Conservation (phyloP, 1,140 invertebrate species). For the Anoplophora glabripennis region DNA sequence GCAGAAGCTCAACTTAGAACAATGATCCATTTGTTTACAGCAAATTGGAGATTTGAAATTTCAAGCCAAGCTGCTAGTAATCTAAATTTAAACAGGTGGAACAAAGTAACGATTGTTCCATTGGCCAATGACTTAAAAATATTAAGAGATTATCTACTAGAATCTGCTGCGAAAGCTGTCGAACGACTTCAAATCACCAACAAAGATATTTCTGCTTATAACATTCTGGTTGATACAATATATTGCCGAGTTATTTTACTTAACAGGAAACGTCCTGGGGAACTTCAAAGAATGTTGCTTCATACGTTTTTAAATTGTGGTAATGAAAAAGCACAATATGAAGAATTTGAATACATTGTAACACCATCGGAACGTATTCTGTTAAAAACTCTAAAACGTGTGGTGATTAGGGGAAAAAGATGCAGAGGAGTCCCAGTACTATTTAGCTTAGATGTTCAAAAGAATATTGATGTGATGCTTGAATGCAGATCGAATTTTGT, state of each 20-base stretch:
- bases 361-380: constrained; percentile 23
- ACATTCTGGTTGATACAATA: constrained; percentile 32
- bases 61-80: constrained; percentile 11
- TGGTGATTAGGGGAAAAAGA: constrained; percentile 27
- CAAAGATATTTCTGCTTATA: constrained; percentile 10
- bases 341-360: constrained; percentile 27
- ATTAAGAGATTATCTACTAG: background rate
- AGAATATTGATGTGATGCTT: constrained; percentile 22
- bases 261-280: constrained; percentile 34
- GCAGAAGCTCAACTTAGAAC: constrained; percentile 10
- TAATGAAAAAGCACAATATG: constrained; percentile 13
- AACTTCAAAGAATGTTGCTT: constrained; percentile 27
- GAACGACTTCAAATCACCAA: background rate
- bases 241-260: constrained; percentile 31
- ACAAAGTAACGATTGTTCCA: constrained; percentile 30
- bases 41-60: constrained; percentile 19
- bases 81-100: constrained; percentile 31
- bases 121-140: constrained; percentile 29
- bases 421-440: constrained; percentile 28
- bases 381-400: constrained; percentile 16
- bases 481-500: constrained; percentile 20
- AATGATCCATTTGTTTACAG: constrained; percentile 11
- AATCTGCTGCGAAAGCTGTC: background rate
- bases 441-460: constrained; percentile 26
- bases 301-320: constrained; percentile 3